A percentile compares a stretch with the other conserved stretches of the same genome.
phyloP scores from a whole-genome alignment of 1,140 invertebrate species.

The Trinorchestia longiramus region DNA sequence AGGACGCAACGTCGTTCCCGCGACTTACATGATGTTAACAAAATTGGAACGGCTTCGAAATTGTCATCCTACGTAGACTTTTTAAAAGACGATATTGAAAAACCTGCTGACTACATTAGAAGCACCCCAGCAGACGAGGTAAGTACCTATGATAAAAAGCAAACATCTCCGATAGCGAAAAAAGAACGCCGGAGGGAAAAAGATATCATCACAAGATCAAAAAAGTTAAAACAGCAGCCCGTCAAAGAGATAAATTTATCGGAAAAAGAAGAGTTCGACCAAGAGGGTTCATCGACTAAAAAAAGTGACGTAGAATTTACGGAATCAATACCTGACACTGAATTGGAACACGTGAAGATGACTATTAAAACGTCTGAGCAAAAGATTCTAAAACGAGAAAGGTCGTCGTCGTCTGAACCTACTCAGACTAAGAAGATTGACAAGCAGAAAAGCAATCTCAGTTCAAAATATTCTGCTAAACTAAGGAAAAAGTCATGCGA shows the following conservation, averaged over 20 bases:
- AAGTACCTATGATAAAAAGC: neutral
- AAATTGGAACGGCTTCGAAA: neutral
- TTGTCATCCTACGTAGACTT: neutral
- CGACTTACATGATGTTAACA: neutral
- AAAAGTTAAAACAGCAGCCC: slow-evolving; percentile 22
- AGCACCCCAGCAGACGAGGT: neutral
- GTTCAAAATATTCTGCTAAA: slow-evolving; percentile 36
- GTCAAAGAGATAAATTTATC: neutral
- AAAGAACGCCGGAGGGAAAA: slow-evolving; percentile 30
- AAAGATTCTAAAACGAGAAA: neutral
- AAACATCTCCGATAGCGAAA: neutral
- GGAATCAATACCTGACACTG: neutral
- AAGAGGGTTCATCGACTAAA: neutral
- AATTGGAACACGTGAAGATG: neutral
- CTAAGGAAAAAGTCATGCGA: slow-evolving; percentile 50
- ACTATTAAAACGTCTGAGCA: neutral
- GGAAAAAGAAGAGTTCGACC: neutral
- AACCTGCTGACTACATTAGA: neutral
- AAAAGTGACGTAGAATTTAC: neutral
- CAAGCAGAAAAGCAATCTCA: neutral
- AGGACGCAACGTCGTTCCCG: neutral
- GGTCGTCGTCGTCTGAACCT: neutral
- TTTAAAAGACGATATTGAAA: neutral
- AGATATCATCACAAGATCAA: slow-evolving; percentile 54
- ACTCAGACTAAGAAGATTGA: neutral